Evolutionary conservation across 2,888 invertebrate genomes (phyloP), one percentile per base, ranked within the genome.

Genomic region (Nineta flava): DNA sequence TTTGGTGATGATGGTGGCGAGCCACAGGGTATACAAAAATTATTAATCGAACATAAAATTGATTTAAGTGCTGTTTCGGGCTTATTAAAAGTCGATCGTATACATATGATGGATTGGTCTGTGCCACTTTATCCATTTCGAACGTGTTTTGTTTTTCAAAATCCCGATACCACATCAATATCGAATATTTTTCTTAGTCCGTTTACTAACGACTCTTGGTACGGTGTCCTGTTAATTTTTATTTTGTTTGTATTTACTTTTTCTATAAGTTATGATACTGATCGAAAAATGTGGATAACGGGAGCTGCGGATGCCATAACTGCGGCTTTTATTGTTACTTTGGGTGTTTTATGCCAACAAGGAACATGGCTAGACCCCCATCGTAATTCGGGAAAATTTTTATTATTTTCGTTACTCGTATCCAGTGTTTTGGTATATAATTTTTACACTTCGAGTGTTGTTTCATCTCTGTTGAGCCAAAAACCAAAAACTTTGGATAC

Each of bases 391-490:
- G 61, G 62, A 31, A 58, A 63, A 44, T 58, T 63, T 16, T 53
- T 62, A 10, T 56, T 62, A 43, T 53, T 65, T 9, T 55, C 55
- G 19, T 54, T 63, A 6, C 56, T 65, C 12, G 51, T 64, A 6
- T 57, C 63, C 13, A 63, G 64, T 9, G 56, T 74, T 1, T 59
- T 76, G 12, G 62, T 74, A 3, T 76, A 73, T 61, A 75, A 75
- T 58, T 76, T 74, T 61, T 76, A 76, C 60, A 76, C 76, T 1
- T 75, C 75, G 45, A 75, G 75, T 52, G 72, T 76, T 12, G 74
- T 76, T 4, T 75, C 75, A 47, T 74, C 74, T 60, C 60, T 76
- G 4, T 62, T 76, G 32, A 74, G 67, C 46, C 71, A 69, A 1
- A 69, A 71, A 1, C 71, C 75, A 0, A 66, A 68, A 3, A 67